These are phyloP conservation scores for Stictonetta naevosa DNA, from an alignment of 2,113 vertebrate species.

Conservation along the genomic window DNA sequence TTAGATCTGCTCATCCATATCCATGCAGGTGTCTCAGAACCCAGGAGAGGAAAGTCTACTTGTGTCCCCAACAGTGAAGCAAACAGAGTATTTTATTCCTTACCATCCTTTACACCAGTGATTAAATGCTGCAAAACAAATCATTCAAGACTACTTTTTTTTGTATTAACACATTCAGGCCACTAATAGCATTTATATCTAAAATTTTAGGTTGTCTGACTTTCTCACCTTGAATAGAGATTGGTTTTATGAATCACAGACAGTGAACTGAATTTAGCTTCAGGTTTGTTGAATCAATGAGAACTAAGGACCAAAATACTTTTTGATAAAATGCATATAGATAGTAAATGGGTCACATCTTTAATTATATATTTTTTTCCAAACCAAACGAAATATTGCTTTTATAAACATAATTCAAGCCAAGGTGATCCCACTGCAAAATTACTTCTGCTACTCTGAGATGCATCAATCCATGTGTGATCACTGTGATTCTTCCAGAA, in stretches of 20 bases:
- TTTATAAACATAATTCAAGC: slow-evolving; percentile 50
- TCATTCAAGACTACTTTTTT: neutral
- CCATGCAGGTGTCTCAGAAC: neutral
- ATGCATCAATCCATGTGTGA: neutral
- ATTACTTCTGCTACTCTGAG: slow-evolving; percentile 24
- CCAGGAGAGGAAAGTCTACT: neutral
- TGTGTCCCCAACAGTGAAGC: neutral
- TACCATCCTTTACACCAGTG: neutral
- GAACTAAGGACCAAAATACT: neutral
- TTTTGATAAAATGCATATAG: neutral
- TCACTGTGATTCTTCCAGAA: neutral
- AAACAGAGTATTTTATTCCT: neutral
- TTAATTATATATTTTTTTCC: neutral
- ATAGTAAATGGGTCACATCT: neutral
- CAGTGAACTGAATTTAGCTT: neutral
- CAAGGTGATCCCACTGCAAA: neutral
- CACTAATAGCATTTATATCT: neutral
- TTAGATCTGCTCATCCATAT: neutral
- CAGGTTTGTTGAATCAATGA: neutral
- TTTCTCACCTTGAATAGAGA: neutral
- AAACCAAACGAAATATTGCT: slow-evolving; percentile 37
- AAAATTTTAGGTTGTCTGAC: neutral
- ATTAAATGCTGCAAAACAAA: neutral
- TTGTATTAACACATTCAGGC: neutral
- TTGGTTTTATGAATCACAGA: neutral